Base-by-base conservation (phyloP, 2,113 vertebrate species). In the Rhineura floridana region DNA sequence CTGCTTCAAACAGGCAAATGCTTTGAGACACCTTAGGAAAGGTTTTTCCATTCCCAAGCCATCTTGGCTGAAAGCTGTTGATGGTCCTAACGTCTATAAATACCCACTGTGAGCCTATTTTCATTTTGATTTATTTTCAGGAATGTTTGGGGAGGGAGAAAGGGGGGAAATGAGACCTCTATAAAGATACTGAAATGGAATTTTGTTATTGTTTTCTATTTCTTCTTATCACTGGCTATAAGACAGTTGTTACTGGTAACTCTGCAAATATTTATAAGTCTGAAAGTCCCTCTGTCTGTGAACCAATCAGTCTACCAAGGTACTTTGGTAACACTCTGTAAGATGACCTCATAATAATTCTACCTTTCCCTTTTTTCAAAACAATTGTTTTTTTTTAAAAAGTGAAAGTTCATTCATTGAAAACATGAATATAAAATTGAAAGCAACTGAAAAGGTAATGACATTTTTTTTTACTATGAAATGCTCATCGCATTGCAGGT, bases 121-220 rank as follows among this genome's bases (percentile, higher is more conserved):
- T 67, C 70, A 83, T 76, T 83, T 65, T 87, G 77, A 88, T 76
- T 83, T 83, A 88, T 82, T 76, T 63, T 75, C 21, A 46, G 73
- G 7, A 87, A 76, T 79, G 0, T 28, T 92, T 33, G n/a, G 15
- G 21, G n/a, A 25, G 23, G 21, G 17, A 21, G 3, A 81, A 90
- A 89, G 86, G 67, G 0, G 83, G 21, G 87, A 92, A 90, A 13
- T n/a, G 0, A 81, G 1, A 3, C 2, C 1, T 59, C 44, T 82
- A 39, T 90, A 39, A 91, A 89, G 28, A 73, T 78, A 77, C 0
- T 84, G 50, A 67, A 91, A 87, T 75, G 8, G 13, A 88, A 91
- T 0, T 72, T 33, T 85, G 81, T 70, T n/a, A 2, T 79, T 88
- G 0, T 4, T 87, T 39, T 91, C 9, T 42, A 84, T 89, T 90